A percentile compares a stretch with the other conserved stretches of the same genome.
Conservation (phyloP, 2,888 invertebrate genomes). For the Phaonia tiefii region DNA sequence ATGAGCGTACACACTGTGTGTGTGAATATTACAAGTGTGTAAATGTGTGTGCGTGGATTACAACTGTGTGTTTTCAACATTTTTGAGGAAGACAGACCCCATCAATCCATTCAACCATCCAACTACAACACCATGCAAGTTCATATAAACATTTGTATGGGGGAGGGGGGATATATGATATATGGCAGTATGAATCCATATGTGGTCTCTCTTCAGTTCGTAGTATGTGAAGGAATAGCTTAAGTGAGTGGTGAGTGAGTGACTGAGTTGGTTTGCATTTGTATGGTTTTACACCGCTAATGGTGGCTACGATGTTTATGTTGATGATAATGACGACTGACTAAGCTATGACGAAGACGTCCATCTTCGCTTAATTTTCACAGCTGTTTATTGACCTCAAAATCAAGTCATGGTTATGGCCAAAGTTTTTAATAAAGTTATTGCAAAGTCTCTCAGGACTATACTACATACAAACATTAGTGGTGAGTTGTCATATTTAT, state of each 20-base stretch:
- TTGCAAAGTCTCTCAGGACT: slow-evolving; percentile 15
- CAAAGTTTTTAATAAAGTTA: slow-evolving; percentile 66
- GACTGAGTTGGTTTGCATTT: slow-evolving; percentile 16
- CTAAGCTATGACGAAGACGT: background rate
- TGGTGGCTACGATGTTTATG: background rate
- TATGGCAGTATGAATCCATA: background rate
- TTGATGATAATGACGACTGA: background rate
- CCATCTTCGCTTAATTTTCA: slow-evolving; percentile 66
- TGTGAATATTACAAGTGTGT: too few relatives aligned
- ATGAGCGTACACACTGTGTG: too few relatives aligned
- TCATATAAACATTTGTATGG: background rate
- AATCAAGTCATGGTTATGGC: slow-evolving; percentile 79
- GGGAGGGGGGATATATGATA: background rate
- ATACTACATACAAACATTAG: too few relatives aligned
- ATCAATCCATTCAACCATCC: background rate
- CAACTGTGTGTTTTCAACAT: too few relatives aligned
- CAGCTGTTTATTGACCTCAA: slow-evolving; percentile 81
- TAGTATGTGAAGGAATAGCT: background rate
- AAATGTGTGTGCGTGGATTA: too few relatives aligned
- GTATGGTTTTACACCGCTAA: slow-evolving; percentile 17
- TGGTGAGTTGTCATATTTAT: background rate
- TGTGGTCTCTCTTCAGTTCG: background rate
- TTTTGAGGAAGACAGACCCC: background rate
- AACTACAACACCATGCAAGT: background rate
- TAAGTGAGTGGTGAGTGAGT: background rate